Evolutionary conservation across 2,113 vertebrate species (phyloP).

Genomic region (Crocuta crocuta): DNA sequence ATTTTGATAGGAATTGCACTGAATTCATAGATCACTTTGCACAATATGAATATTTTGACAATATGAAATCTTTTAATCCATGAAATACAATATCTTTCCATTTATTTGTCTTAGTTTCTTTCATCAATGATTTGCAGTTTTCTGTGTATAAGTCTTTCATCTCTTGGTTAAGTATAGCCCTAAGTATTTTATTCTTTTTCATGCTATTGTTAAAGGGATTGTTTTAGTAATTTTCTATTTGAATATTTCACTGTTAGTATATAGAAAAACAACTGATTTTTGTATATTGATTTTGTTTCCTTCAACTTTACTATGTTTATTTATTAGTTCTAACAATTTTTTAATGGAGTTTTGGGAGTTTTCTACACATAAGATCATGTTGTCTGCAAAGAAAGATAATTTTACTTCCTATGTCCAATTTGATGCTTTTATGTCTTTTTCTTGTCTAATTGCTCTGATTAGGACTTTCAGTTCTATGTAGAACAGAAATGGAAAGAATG

Average conservation of each 20-base stretch:
- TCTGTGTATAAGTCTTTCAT: neutral
- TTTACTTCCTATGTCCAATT: neutral
- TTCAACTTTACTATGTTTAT: neutral
- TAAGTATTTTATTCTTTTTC: neutral
- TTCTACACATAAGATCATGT: neutral
- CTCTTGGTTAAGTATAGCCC: neutral
- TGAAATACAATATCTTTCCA: neutral
- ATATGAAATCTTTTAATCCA: neutral
- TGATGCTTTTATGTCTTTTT: neutral
- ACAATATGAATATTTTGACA: neutral
- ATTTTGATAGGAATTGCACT: neutral
- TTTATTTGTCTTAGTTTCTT: neutral
- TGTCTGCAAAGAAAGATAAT: neutral
- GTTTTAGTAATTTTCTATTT: neutral
- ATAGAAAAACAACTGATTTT: neutral
- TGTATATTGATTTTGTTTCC: neutral
- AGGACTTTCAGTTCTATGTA: neutral
- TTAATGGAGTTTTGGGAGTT: neutral
- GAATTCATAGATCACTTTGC: neutral
- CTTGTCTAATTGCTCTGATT: neutral
- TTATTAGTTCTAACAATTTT: neutral
- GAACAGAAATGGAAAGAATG: neutral
- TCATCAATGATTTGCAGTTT: neutral
- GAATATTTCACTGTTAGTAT: neutral
- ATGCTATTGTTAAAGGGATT: neutral